Evolutionary conservation across 2,888 invertebrate genomes (phyloP), one percentile per base, ranked within the genome.

Genomic region (Tinea pellionella): DNA sequence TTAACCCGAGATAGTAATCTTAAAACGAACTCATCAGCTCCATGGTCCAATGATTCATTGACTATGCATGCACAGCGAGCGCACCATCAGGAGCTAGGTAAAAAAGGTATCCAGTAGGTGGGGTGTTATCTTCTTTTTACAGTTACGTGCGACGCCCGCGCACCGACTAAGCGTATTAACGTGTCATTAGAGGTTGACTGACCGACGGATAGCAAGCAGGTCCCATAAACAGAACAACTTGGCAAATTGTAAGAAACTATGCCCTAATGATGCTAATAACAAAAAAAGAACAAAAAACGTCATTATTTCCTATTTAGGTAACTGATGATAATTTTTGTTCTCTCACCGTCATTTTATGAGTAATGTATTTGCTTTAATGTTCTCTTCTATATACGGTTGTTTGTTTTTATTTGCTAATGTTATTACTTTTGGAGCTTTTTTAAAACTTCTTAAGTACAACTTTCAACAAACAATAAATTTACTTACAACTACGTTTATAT

Each of bases 111-210:
- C 78, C 74, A 77, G 75, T 79, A 74, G 79, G 74, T 78, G 75
- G 80, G 73, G 77, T 77, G 82, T 82, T 63, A 84, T 84, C 81
- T 81, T 74, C 69, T 70, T 66, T 82, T 80, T 85, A 86, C 86
- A 84, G 86, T 87, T 87, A 81, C 64, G 68, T 70, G 72, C 69
- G 69, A 73, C 76, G 77, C 74, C 72, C 76, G 76, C 69, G 74
- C 72, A 69, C 73, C 67, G 75, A 72, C 74, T 78, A 73, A 73
- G 72, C 74, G 72, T 75, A 81, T 80, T 82, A 83, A 75, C 79
- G 75, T 83, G 77, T 82, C 78, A 83, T 84, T 83, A 82, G 79
- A 74, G 84, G 83, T 84, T 73, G 80, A 57, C 78, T 86, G 83
- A 83, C 85, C 84, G 80, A 70, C 69, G 19, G 51, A 51, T 13